phyloP scores from a whole-genome alignment of 1,140 invertebrate species.

The Drosophila rufa region DNA sequence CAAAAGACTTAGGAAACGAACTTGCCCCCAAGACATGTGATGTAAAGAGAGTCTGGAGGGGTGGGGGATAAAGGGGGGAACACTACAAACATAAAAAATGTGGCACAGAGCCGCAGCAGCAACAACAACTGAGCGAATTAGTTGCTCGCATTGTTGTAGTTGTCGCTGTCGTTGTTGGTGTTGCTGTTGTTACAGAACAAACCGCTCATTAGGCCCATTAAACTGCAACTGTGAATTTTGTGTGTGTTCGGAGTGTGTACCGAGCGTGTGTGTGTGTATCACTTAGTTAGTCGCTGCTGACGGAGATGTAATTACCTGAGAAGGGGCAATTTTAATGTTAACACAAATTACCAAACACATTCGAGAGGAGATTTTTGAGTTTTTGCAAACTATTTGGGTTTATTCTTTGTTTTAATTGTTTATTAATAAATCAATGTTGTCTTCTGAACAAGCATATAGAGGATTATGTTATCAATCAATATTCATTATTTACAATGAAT shows the following conservation, averaged over 20 bases:
- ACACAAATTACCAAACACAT: conserved; percentile 57
- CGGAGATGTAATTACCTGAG: conserved; percentile 65
- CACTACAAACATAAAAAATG: conserved; percentile 52
- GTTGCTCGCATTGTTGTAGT: conserved; percentile 58
- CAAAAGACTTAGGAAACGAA: conserved; percentile 83
- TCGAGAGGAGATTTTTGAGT: conserved; percentile 26
- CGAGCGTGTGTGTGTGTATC: conserved; percentile 3
- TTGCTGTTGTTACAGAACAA: conserved; percentile 75
- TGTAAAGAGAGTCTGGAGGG: conserved; percentile 39
- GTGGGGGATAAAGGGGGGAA: background rate
- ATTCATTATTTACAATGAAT: no score
- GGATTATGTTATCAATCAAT: no score
- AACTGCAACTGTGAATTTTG: conserved; percentile 71
- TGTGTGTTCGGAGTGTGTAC: conserved; percentile 42
- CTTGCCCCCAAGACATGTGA: conserved; percentile 77
- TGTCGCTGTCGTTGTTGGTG: conserved; percentile 18
- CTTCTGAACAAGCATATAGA: no score
- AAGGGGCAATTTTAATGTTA: conserved; percentile 69
- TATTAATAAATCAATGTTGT: no score
- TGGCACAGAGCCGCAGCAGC: conserved; percentile 57
- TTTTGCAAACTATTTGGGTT: background rate
- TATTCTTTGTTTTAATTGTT: background rate
- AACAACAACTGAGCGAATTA: conserved; percentile 58
- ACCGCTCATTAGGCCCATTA: conserved; percentile 80
- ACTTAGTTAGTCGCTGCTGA: conserved; percentile 47